A percentile compares a stretch with the other conserved stretches of the same genome.
Conservation (phyloP, 1,140 invertebrate genomes). For the Yoshiicerus persimilis region DNA sequence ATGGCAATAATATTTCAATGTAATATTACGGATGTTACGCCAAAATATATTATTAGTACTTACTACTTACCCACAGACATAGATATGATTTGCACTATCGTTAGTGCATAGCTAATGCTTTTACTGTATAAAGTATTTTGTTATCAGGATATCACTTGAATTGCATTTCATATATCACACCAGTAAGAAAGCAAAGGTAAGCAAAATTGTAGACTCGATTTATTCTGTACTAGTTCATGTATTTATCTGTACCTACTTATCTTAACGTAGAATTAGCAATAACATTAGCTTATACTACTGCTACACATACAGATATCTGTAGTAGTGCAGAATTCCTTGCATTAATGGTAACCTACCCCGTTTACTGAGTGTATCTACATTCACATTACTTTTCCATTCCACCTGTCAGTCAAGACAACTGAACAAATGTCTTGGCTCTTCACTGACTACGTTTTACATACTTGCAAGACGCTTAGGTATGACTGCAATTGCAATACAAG, state of each 20-base stretch:
- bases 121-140: not conserved
- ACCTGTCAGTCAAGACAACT: not conserved
- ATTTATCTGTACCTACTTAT: not conserved
- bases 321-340: not conserved
- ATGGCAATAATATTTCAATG: no score
- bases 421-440: not conserved
- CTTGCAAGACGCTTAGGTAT: no score
- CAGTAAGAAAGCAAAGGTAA: not conserved
- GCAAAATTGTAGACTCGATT: not conserved
- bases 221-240: not conserved
- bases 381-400: not conserved
- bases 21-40: not conserved
- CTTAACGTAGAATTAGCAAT: not conserved
- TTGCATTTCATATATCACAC: not conserved
- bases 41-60: no score
- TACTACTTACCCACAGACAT: no score
- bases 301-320: not conserved
- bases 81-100: no score
- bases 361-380: not conserved
- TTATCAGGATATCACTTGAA: not conserved
- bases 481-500: no score
- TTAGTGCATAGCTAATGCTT: not conserved
- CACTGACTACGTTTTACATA: not conserved
- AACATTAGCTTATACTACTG: not conserved
- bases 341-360: not conserved